A percentile compares a stretch with the other conserved stretches of the same genome.
Evolutionary conservation across 2,888 invertebrate species (phyloP).

Genomic region (Oxyscelio sp.): DNA sequence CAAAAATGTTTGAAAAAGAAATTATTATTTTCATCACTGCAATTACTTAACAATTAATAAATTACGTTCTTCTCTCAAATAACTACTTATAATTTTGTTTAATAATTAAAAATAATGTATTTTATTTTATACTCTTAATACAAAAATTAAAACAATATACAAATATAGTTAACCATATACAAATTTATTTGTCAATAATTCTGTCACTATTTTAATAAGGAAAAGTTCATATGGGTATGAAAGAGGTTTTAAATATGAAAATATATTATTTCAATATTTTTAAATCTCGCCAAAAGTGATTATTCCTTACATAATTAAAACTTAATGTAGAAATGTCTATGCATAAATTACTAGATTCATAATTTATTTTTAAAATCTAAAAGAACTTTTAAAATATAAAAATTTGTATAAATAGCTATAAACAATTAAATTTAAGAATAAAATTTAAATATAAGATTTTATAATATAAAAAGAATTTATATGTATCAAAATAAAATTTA

Average conservation of each 20-base stretch:
- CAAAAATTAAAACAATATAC: constrained; percentile 2
- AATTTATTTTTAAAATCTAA: background rate
- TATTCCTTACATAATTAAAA: constrained; percentile 1
- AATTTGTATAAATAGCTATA: background rate
- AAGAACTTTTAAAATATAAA: constrained; percentile 3
- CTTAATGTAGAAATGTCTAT: constrained; percentile 2
- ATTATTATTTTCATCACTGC: constrained; percentile 1
- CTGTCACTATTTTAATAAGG: constrained; percentile 4
- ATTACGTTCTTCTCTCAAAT: constrained; percentile 1
- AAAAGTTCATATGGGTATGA: background rate
- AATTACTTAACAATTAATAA: constrained; percentile 10
- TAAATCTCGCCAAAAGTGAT: constrained; percentile 1
- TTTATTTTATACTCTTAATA: constrained; percentile 6
- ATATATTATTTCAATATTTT: background rate
- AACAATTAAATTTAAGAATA: too few species aligned
- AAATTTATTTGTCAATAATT: background rate
- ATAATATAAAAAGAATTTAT: too few species aligned
- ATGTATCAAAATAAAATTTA: background rate
- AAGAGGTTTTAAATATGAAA: background rate
- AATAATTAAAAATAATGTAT: constrained; percentile 3
- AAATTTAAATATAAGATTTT: too few species aligned
- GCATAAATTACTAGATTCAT: background rate
- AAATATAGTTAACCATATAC: background rate
- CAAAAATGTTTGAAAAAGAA: background rate
- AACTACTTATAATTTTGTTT: background rate